Base-by-base conservation (phyloP, 2,113 vertebrate genomes). In the Oceanites oceanicus region DNA sequence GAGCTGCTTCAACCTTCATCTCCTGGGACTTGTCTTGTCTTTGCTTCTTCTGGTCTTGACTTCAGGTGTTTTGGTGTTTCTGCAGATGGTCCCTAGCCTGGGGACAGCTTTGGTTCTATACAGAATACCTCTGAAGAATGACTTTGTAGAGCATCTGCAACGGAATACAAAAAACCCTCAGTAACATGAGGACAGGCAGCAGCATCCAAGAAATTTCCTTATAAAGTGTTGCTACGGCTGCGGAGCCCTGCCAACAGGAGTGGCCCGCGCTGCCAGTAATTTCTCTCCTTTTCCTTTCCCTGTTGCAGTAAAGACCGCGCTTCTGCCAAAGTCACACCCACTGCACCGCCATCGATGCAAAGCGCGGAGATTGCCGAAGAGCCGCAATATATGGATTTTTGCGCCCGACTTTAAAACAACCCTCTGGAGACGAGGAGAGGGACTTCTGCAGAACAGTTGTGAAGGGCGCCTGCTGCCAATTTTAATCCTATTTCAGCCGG, bases 201-300 rank as follows among this genome's bases (percentile, higher is more conserved):
- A 47, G 32, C 76, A 3, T 61, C 88, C 95, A 61, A 53, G 86
- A 58, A 20, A 94, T 91, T 50, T 65, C 93, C 95, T 93, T 94
- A 91, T 93, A 93, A 91, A 93, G 95, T 16, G 3, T 71, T 58
- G 74, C 83, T 53, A 6, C 2, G 18, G 74, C 83, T 44, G 52
- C 34, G 8, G 7, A 67, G 85, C 75, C 4, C 55, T 91, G 92
- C 85, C 94, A 89, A 7, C 75, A 52, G 88, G 88, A 94, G 88
- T 7, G 68, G 75, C 86, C 49, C 6, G 3, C 3, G 10, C 86
- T 94, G 89, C 77, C 90, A 75, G 90, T 22, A 87, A 90, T 65
- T 53, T 9, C 65, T 75, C 58, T 81, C 44, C 77, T 73, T 78
- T 83, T 53, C 73, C 82, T 67, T 74, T 61, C 87, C 83, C 79